Conservation (phyloP, 1,140 invertebrate genomes). For the Pseudomyrmex gracilis region DNA sequence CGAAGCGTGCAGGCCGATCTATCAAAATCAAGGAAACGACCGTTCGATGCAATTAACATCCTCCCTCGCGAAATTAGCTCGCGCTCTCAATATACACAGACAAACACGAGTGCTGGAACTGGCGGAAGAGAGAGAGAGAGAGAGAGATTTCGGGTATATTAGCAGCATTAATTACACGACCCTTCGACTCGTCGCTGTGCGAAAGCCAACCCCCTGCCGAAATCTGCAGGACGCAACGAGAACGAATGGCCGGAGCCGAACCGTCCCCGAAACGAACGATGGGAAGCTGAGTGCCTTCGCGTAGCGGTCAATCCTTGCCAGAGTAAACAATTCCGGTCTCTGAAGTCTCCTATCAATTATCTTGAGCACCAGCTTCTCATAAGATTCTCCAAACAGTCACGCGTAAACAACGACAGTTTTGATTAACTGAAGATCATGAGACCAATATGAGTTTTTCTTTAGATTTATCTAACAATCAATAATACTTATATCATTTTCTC, state of each 20-base stretch:
- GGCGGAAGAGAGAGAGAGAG: not conserved
- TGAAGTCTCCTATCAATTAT: conserved; percentile 74
- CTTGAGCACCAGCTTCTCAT: conserved; percentile 42
- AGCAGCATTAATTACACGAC: conserved; percentile 75
- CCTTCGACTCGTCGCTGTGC: conserved; percentile 59
- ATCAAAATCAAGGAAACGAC: conserved; percentile 72
- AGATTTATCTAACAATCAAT: too few relatives aligned
- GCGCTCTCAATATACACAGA: conserved; percentile 41
- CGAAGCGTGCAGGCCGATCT: conserved; percentile 30
- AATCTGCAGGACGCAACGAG: conserved; percentile 58
- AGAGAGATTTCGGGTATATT: conserved; percentile 70
- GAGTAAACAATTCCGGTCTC: conserved; percentile 70
- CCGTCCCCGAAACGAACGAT: conserved; percentile 47
- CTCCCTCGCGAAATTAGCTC: conserved; percentile 61
- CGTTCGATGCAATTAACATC: conserved; percentile 69
- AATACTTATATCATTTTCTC: too few relatives aligned
- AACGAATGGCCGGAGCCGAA: conserved; percentile 58
- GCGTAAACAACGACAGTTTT: not conserved
- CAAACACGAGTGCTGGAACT: conserved; percentile 66
- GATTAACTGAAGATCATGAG: not conserved
- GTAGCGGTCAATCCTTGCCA: conserved; percentile 73
- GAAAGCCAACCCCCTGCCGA: conserved; percentile 52
- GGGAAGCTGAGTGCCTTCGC: conserved; percentile 68
- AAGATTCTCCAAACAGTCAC: not conserved
- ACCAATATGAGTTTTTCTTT: not conserved